A percentile compares a stretch with the other conserved stretches of the same genome.
Conservation (phyloP, 2,113 vertebrate genomes). For the Trematocara marginatum region DNA sequence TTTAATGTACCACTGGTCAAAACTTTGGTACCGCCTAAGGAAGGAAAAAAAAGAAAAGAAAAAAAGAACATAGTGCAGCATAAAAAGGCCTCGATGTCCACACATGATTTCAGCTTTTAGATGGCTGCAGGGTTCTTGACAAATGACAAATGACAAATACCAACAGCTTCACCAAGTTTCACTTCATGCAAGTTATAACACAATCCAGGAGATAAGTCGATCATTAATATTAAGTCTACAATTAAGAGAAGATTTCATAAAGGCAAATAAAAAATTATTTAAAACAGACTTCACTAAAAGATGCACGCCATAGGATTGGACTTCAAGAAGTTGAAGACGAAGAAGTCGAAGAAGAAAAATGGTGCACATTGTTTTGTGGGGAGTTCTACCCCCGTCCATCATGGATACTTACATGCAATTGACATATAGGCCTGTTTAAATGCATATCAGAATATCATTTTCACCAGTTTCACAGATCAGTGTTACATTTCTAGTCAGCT, state of each 20-base stretch:
- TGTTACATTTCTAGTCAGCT: background rate
- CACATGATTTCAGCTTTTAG: background rate
- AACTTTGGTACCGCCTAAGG: background rate
- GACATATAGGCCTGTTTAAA: background rate
- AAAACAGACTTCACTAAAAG: background rate
- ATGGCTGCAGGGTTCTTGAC: background rate
- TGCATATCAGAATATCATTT: background rate
- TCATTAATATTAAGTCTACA: background rate
- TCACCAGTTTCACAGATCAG: background rate
- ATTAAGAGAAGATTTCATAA: background rate
- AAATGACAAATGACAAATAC: background rate
- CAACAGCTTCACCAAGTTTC: background rate
- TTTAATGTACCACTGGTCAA: background rate
- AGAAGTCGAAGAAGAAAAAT: background rate
- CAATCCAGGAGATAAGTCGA: background rate
- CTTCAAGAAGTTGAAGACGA: background rate
- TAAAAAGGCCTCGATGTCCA: background rate
- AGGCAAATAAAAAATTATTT: rapidly evolving
- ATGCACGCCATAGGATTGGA: background rate
- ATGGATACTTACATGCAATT: background rate
- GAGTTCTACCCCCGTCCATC: background rate
- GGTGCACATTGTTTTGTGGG: background rate
- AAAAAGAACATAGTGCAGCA: background rate
- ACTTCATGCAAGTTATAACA: background rate
- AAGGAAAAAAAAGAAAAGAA: background rate